Evolutionary conservation across 2,888 invertebrate species (phyloP).

Genomic region (Gandaritis pyraliata): DNA sequence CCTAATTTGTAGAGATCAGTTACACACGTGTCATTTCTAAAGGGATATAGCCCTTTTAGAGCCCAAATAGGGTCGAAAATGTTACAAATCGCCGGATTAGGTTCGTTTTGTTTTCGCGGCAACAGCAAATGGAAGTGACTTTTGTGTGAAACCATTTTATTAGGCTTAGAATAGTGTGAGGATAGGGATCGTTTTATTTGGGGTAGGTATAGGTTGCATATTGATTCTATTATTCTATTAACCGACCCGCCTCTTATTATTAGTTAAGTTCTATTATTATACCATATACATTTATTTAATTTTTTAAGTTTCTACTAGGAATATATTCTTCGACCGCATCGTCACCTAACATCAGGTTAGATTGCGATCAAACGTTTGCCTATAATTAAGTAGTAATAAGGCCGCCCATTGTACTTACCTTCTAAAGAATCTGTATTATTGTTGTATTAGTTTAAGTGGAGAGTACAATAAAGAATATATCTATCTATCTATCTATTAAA

Average conservation of each 20-base stretch:
- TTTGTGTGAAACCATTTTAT: conserved; percentile 14
- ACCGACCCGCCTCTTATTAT: neutral
- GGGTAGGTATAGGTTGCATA: neutral
- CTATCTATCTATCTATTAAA: too few relatives aligned
- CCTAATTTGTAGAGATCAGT: conserved; percentile 27
- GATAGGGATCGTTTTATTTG: conserved; percentile 5
- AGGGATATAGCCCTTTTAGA: conserved; percentile 29
- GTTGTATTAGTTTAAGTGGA: too few relatives aligned
- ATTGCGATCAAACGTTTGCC: too few relatives aligned
- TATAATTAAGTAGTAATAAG: too few relatives aligned
- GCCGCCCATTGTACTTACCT: too few relatives aligned
- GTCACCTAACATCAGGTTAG: too few relatives aligned
- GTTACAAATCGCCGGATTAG: conserved; percentile 23
- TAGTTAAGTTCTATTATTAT: too few relatives aligned
- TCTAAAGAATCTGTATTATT: too few relatives aligned
- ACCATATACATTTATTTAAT: too few relatives aligned
- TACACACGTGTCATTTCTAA: conserved; percentile 14
- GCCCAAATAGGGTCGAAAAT: conserved; percentile 27
- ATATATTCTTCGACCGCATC: too few relatives aligned
- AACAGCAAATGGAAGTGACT: conserved; percentile 22
- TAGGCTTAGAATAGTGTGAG: conserved; percentile 6
- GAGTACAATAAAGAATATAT: too few relatives aligned
- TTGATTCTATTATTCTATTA: neutral
- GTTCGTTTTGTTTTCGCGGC: conserved; percentile 30
- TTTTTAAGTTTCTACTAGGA: too few relatives aligned